Base-by-base conservation (phyloP, 2,888 invertebrate species). In the Calephelis perditalis region DNA sequence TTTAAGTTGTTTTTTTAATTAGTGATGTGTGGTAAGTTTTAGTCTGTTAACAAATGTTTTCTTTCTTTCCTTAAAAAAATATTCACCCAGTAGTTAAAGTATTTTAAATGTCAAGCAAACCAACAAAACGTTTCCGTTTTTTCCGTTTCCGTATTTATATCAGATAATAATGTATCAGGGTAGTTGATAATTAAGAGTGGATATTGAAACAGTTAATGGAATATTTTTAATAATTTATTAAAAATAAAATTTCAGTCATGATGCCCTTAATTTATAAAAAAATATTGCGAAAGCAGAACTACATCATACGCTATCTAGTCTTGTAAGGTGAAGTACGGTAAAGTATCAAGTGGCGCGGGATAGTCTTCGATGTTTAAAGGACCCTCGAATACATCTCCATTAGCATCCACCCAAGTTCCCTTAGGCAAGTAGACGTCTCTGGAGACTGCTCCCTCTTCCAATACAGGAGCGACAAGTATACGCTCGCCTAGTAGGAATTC, bases 401-500 rank as follows among this genome's bases (percentile, higher is more conserved):
- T 72, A n/a, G 86, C 88, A 74, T 93, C 94, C 10, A 75, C 77
- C 96, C 96, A 96, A n/a, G 64, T 77, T 0, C 96, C 96, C 0
- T 68, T 76, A 0, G 96, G 96, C n/a, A 95, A 84, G 83, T 94
- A 95, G 49, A 96, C 82, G 76, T 94, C 88, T n/a, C 96, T 90
- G 5, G 83, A 73, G 0, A 75, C 77, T 0, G 93, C 93, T 0
- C 92, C 92, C 73, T 93, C 83, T 57, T 86, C 84, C 40, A 95
- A 64, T 7, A 96, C 92, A 0, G 96, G 96, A 0, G 96, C 96
- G 0, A 94, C 94, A 8, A 96, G 77, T 59, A 95, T 84, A 56
- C 87, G 84, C 71, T 94, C 93, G 0, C 96, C 96, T 3, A 96
- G 86, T 36, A 96, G 84, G 81, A 92, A 96, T 79, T 95, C 95